Base-by-base conservation (phyloP, 2,797 vertebrate genomes). In the Antrozous pallidus region DNA sequence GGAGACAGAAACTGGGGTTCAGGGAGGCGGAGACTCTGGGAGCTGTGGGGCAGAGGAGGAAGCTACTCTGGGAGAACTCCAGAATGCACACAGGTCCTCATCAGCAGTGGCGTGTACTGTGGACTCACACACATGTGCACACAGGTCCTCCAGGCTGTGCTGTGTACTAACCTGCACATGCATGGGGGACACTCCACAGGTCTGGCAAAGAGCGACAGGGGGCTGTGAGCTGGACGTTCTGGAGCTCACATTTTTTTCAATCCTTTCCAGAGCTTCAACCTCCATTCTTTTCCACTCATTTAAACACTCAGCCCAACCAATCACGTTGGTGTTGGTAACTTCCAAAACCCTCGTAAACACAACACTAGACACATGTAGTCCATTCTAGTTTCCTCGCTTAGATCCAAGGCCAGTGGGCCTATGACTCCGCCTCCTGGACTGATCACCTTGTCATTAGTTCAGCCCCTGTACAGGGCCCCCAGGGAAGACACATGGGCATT, bases 301-400 rank as follows among this genome's bases (percentile, higher is more conserved):
- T 67, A 80, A 33, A 69, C 7, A 31, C 20, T 13, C n/a, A 56
- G 49, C n/a, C 38, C 24, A 79, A 54, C 22, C 18, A 22, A 36
- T 69, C 71, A 63, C 63, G 49, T n/a, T 24, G 24, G 7, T 0
- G n/a, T 2, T 8, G 1, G 49, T 65, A 89, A 93, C 28, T 80
- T 91, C 47, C 8, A 61, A 89, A 87, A 58, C 18, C 5, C 8
- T 9, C 28, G 20, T 40, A 51, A 82, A 45, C 16, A 36, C 20
- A 8, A 61, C n/a, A 47, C 16, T 36, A 63, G 31, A 36, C 14
- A 1, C n/a, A 31, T 11, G 13, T 0, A 58, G 36, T 49, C 20
- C 74, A 45, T 28, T 36, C 10, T 17, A 28, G 4, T 61, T 20
- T 49, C 63, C 14, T 28, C 22, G 14, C 51, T 58, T 2, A 11